Conservation (phyloP, 53 echinoderm and acorn worm genomes). For the Antedon mediterranea region DNA sequence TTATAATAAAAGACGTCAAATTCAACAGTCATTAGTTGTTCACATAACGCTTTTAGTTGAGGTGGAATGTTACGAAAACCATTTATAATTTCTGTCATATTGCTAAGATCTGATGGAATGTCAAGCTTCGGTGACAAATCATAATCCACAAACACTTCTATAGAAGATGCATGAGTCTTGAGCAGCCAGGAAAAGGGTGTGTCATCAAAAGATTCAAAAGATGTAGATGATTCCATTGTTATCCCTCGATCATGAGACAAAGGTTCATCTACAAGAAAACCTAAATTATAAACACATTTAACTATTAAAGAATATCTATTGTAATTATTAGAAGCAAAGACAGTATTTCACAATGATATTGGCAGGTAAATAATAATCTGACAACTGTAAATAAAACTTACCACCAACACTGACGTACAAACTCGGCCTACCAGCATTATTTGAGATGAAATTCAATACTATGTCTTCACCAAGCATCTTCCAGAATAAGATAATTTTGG, state of each 20-base stretch:
- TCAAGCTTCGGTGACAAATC: not conserved
- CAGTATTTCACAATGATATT: no score
- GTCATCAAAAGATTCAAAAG: not conserved
- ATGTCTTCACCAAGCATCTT: not conserved
- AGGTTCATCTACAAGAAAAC: no score
- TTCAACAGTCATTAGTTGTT: not conserved
- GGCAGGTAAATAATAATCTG: no score
- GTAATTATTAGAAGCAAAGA: no score
- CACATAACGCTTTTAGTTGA: not conserved
- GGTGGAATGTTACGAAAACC: not conserved
- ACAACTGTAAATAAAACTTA: not conserved
- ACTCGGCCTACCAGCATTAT: not conserved
- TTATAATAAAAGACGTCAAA: not conserved
- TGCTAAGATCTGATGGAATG: not conserved
- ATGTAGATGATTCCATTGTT: not conserved
- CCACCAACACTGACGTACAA: not conserved
- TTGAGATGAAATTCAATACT: not conserved
- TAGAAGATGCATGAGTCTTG: no score
- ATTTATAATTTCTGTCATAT: not conserved
- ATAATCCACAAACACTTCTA: not conserved
- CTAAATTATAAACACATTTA: no score
- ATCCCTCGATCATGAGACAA: not conserved
- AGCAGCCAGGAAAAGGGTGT: not conserved
- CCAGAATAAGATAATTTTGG: not conserved
- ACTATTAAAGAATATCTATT: no score